Evolutionary conservation across 1,140 invertebrate genomes (phyloP), one percentile per base, ranked within the genome.

Genomic region (Drosophila hydei): DNA sequence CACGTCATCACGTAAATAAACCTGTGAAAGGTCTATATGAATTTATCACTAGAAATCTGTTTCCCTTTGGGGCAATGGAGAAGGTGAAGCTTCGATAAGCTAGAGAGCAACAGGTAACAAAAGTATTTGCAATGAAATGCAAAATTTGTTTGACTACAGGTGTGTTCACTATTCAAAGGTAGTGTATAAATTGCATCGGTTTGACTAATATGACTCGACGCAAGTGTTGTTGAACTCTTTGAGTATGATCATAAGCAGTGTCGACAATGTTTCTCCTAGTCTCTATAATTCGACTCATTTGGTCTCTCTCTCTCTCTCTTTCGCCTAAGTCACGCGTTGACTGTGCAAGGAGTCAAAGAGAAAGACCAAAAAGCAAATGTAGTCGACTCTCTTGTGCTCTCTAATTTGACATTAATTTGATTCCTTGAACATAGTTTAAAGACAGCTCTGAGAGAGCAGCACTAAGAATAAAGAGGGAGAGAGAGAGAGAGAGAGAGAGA

Each of bases 101-200:
- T 48, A 48, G 11, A 16, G 30, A 23, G 62, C 62, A 65, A 65
- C 63, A 67, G 43, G 63, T 67, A 48, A 33, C 27, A 23, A 27
- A 48, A 14, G 42, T n/a, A n/a, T n/a, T n/a, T n/a, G n/a, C 62
- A 23, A n/a, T 23, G 25, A 51, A 43, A 45, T 40, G 38, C 14
- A 16, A n/a, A n/a, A 40, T 14, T 14, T 3, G 38, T 14, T n/a
- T 40, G 27, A 30, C 27, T 30, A 30, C 27, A 30, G 27, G 27
- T 30, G 27, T 14, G 38, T 40, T 4, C 14, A n/a, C 38, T n/a
- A 14, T 0, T 14, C n/a, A 0, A 36, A 11, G 21, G 21, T 23
- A 23, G 21, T 23, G 21, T 3, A 36, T 36, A 8, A 36, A 36
- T 36, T 36, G 9, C 33, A 12, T 3, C 12, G 2, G 33, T 36